These are phyloP conservation scores for Gibbula magus DNA, from an alignment of 2,888 invertebrate species.

Conservation along the genomic window DNA sequence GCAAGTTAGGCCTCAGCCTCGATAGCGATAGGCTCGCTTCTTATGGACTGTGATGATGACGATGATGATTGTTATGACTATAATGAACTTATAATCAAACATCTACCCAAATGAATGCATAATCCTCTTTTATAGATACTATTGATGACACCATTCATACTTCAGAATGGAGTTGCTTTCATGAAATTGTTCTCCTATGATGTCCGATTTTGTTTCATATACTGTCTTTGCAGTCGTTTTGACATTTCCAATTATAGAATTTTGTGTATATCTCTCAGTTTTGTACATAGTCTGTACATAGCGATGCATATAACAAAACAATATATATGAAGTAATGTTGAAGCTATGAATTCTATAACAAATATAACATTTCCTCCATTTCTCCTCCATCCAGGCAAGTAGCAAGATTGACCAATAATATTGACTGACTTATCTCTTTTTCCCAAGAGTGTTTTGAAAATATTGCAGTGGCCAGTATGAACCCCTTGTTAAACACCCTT, in stretches of 20 bases:
- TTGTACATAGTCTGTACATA: constrained; percentile 6
- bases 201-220: too few species aligned
- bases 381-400: too few species aligned
- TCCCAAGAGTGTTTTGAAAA: too few species aligned
- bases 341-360: not conserved
- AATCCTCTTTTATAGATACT: not conserved
- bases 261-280: not conserved
- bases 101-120: not conserved
- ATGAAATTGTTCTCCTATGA: too few species aligned
- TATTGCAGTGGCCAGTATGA: too few species aligned
- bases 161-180: too few species aligned
- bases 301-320: not conserved
- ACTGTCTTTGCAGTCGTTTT: not conserved
- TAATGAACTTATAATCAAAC: not conserved
- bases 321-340: not conserved
- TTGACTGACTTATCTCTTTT: too few species aligned
- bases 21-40: not conserved
- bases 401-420: too few species aligned
- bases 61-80: too few species aligned
- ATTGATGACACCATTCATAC: too few species aligned
- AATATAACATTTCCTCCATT: too few species aligned
- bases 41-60: not conserved
- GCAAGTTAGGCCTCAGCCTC: not conserved
- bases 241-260: not conserved
- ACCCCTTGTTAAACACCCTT: too few species aligned